phyloP scores from a whole-genome alignment of 2,888 invertebrate genomes.

The Myathropa florea region DNA sequence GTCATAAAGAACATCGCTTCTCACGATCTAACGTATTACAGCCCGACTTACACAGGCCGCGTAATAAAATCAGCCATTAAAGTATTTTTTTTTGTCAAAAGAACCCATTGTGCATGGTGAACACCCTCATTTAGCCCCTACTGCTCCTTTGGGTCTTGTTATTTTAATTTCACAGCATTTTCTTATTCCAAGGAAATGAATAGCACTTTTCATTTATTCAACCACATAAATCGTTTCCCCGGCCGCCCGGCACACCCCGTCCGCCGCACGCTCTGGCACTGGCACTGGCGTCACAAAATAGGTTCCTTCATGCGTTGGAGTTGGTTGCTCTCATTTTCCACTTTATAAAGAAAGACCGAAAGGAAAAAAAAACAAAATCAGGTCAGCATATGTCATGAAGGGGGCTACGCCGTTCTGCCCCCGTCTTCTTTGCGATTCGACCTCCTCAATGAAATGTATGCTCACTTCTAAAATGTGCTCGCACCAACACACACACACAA shows the following conservation, averaged over 20 bases:
- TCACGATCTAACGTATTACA: neutral
- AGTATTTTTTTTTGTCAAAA: constrained; percentile 22
- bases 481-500: neutral
- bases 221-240: constrained; percentile 44
- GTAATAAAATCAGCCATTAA: constrained; percentile 53
- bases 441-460: constrained; percentile 33
- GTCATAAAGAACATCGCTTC: neutral
- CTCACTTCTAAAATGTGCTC: constrained; percentile 1
- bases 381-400: constrained; percentile 11
- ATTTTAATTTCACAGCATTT: constrained; percentile 48
- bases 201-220: constrained; percentile 62
- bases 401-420: neutral
- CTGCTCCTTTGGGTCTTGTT: constrained; percentile 18
- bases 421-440: constrained; percentile 12
- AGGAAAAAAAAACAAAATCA: constrained; percentile 7
- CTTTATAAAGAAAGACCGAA: constrained; percentile 31
- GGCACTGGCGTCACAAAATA: constrained; percentile 43
- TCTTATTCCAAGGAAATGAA: constrained; percentile 36
- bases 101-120: constrained; percentile 32
- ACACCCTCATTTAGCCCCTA: neutral
- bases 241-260: neutral
- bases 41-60: neutral
- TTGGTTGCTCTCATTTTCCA: constrained; percentile 64
- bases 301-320: constrained; percentile 58
- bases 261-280: constrained; percentile 12